Evolutionary conservation across 92 coral and sea anemone genomes (phyloP), one percentile per base, ranked within the genome.

Genomic region (Epizoanthus stellaris): DNA sequence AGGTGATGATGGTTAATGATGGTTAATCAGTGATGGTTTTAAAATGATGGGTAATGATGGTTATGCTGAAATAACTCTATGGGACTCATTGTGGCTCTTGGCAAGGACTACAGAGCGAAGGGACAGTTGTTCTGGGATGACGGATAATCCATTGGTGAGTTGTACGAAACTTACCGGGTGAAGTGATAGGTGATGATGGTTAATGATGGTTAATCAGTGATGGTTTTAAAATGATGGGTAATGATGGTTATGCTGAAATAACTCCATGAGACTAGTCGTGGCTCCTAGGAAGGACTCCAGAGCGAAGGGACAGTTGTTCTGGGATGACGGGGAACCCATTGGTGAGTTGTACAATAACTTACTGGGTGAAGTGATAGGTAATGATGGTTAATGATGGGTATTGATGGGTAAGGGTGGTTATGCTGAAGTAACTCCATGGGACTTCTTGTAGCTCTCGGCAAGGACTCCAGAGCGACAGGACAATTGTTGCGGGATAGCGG

Each of bases 241-340:
- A 69, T 69, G 74, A 61, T 61, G 6, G 21, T 19, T 6, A 12
- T 21, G 15, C 10, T 0, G 68, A 64, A 64, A 64, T 7, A 21
- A n/a, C 66, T 17, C 1, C 3, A 17, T 23, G 25, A 0, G 0
- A 23, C 25, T 23, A 0, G 70, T 92, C 56, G 93, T 90, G 14
- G 94, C 96, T 7, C 91, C 92, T 70, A 90, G 85, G 45, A 92
- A 94, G 58, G 73, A 79, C 13, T 87, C 81, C 17, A 70, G 62
- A 66, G 98, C 99, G 5, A 71, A 72, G n/a, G 99, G 99, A 42
- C 73, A 87, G 63, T 82, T 96, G 80, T 96, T 96, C 88, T 94
- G 98, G 98, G 99, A 96, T 73, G 99, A 96, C 42, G 99, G 99
- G 12, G 99, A 96, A 77, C 87, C 96, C 47, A 88, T 92, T 63